phyloP scores from a whole-genome alignment of 2,113 vertebrate genomes.

The Gallinago paraguaiae region DNA sequence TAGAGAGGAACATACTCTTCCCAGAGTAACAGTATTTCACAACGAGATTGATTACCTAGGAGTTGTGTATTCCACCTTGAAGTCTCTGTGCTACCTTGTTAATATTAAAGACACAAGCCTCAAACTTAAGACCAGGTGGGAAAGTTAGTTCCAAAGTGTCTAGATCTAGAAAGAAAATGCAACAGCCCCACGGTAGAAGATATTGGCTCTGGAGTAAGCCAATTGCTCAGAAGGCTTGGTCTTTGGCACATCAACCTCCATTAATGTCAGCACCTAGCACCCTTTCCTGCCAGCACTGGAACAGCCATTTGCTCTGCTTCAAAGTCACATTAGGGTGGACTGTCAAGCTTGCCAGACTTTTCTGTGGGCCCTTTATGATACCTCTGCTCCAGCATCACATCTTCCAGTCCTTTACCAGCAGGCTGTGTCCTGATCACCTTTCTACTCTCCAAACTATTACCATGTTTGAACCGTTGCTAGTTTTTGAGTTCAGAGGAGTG shows the following conservation, averaged over 20 bases:
- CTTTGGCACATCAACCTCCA: neutral
- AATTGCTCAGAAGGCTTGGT: fast-evolving
- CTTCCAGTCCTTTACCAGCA: neutral
- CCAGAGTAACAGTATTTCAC: neutral
- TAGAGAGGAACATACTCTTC: neutral
- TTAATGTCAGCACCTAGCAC: neutral
- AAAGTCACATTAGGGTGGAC: neutral
- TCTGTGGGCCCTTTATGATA: neutral
- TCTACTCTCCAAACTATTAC: neutral
- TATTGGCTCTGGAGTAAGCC: neutral
- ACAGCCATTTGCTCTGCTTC: neutral
- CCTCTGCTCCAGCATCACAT: fast-evolving
- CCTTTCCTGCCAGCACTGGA: neutral
- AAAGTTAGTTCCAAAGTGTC: neutral
- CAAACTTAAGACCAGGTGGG: neutral
- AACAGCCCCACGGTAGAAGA: neutral
- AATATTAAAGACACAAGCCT: neutral
- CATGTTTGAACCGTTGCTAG: neutral
- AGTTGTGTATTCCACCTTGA: neutral
- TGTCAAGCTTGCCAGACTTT: neutral
- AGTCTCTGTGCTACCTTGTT: neutral
- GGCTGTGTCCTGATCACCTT: neutral
- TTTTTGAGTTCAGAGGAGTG: neutral
- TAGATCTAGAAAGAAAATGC: neutral
- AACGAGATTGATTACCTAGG: neutral